Conservation (phyloP, 2,113 vertebrate species). For the Corydoras maculifer region DNA sequence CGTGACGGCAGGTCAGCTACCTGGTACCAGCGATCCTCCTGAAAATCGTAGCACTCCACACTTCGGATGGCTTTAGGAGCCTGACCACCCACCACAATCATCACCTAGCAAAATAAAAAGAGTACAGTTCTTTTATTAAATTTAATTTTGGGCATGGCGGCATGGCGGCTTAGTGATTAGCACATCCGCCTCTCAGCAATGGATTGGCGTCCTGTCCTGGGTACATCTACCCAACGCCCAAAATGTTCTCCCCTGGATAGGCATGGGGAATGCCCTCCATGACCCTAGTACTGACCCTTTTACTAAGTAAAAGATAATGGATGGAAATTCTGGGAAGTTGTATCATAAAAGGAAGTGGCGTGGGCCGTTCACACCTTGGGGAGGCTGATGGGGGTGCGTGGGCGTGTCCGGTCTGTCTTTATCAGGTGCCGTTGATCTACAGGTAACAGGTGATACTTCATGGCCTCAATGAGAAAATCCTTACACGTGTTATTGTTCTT, state of each 20-base stretch:
- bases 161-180: too few relatives aligned
- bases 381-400: conserved; percentile 86
- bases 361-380: conserved; percentile 70
- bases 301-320: too few relatives aligned
- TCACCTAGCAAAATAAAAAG: conserved; percentile 69
- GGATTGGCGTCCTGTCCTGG: too few relatives aligned
- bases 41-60: conserved; percentile 94
- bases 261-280: too few relatives aligned
- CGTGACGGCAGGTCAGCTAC: conserved; percentile 89
- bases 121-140: not conserved
- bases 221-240: too few relatives aligned
- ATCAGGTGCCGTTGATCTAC: conserved; percentile 90
- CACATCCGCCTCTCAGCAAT: too few relatives aligned
- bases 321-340: too few relatives aligned
- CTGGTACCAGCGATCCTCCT: conserved; percentile 93
- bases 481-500: conserved; percentile 98
- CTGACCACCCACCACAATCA: conserved; percentile 95
- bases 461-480: conserved; percentile 94
- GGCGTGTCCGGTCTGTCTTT: conserved; percentile 89
- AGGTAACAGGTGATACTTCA: conserved; percentile 97
- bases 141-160: too few relatives aligned
- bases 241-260: too few relatives aligned
- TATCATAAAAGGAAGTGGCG: not conserved
- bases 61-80: conserved; percentile 94
- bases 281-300: too few relatives aligned